Base-by-base conservation (phyloP, 92 coral and sea anemone species). In the Actinernus sp. region DNA sequence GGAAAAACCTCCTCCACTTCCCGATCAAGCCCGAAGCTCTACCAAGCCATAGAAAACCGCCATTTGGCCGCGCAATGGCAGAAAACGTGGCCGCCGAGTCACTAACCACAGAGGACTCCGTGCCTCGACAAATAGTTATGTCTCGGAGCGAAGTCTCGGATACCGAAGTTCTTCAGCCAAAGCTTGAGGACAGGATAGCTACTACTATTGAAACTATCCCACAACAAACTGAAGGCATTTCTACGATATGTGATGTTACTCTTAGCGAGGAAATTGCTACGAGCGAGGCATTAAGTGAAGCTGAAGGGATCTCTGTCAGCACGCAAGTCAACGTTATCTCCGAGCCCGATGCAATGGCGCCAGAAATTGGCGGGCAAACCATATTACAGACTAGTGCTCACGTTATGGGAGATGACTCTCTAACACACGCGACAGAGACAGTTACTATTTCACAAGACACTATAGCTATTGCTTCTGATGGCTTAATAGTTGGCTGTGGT, bases 281-380 rank as follows among this genome's bases (percentile, higher is more conserved):
- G 40, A 47, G 68, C 37, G 86, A 82, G 20, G 73, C 83, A 55
- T 65, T 78, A 26, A 69, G 67, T 54, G 79, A 71, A 64, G 70
- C 74, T 19, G 83, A 88, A 47, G 71, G 82, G 22, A 81, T 90
- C 60, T 86, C 97, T 38, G 92, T 81, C 22, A 86, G 71, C 57
- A 81, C 97, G 0, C 83, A 74, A 39, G 78, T 58, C 16, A 75
- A 53, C 24, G 48, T 78, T 34, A 54, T 55, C 23, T 36, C 73
- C 9, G 78, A 60, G 48, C 58, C 83, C 31, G 78, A 51, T 18
- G 43, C 66, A 32, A 55, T 63, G 39, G 52, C 40, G 18, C 36
- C 75, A 26, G 55, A 69, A 47, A 33, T 62, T 40, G 40, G 65
- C n/a, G 70, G 39, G 10, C 86, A 85, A 34, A 34, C 58, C 17